These are phyloP conservation scores for Mus minutoides DNA, from an alignment of 2,797 vertebrate genomes.

Conservation along the genomic window DNA sequence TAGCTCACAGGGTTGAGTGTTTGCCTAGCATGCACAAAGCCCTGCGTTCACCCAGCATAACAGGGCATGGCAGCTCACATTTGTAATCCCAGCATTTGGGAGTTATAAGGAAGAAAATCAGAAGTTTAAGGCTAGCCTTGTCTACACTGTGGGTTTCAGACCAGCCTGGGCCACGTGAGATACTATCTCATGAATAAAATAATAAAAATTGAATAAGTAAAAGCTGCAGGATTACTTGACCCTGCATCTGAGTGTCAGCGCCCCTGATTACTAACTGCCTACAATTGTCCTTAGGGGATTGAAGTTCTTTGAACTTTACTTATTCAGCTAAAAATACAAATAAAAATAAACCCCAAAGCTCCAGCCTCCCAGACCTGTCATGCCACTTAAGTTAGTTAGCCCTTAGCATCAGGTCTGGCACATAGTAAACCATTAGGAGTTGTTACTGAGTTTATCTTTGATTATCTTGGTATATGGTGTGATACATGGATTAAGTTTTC, in stretches of 20 bases:
- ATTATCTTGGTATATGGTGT: background rate
- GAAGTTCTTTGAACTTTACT: slow-evolving; percentile 7
- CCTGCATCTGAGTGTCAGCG: background rate
- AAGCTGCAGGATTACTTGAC: background rate
- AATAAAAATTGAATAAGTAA: background rate
- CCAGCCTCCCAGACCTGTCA: background rate
- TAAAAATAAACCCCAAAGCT: background rate
- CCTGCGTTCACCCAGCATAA: background rate
- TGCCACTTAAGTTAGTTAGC: background rate
- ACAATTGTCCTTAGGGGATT: background rate
- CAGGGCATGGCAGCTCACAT: background rate
- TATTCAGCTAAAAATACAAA: slow-evolving; percentile 22
- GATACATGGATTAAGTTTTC: background rate
- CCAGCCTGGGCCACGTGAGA: background rate
- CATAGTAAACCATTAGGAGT: background rate
- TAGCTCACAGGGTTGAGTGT: background rate
- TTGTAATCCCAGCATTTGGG: background rate
- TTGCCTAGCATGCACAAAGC: background rate
- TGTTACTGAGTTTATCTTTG: background rate
- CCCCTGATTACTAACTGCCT: background rate
- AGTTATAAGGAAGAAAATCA: background rate
- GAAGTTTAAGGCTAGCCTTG: background rate
- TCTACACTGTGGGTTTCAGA: background rate
- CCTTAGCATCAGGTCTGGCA: background rate
- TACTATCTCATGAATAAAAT: background rate